Percentiles rank a stretch among this genome's conserved stretches.
phyloP scores from a whole-genome alignment of 2,888 invertebrate species.

The Gerris lacustris region DNA sequence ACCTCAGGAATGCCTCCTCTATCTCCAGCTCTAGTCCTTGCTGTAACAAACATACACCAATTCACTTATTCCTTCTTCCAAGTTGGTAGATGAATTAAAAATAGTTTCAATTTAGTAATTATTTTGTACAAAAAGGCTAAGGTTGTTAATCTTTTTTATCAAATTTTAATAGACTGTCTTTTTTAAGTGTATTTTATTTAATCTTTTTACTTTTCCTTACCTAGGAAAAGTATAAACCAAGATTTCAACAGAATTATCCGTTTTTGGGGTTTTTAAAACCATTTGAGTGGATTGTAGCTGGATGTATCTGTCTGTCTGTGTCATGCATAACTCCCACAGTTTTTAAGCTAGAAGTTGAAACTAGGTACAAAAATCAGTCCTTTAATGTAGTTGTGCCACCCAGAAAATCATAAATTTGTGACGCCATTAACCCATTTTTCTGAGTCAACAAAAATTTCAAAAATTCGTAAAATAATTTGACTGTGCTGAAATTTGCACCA shows the following conservation, averaged over 20 bases:
- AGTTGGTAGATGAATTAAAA: too few species aligned
- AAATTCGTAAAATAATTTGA: too few species aligned
- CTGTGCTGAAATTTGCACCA: too few species aligned
- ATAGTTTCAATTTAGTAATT: too few species aligned
- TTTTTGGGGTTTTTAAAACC: background rate
- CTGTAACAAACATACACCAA: slow-evolving; percentile 39
- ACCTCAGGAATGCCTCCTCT: slow-evolving; percentile 91
- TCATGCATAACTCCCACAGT: background rate
- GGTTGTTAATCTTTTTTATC: too few species aligned
- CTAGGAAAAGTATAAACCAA: background rate
- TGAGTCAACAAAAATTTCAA: too few species aligned
- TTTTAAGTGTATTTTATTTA: too few species aligned
- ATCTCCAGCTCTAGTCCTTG: slow-evolving; percentile 83
- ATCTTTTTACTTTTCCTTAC: background rate
- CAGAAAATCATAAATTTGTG: background rate
- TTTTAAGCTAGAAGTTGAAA: background rate
- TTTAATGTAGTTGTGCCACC: background rate
- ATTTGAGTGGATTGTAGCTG: background rate
- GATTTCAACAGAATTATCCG: background rate
- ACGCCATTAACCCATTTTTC: too few species aligned
- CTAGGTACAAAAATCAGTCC: background rate
- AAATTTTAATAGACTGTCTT: too few species aligned
- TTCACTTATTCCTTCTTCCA: too few species aligned
- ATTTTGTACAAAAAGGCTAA: too few species aligned
- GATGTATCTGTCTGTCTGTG: background rate